Evolutionary conservation across 1,140 invertebrate genomes (phyloP), one percentile per base, ranked within the genome.

Genomic region (Pachypsylla venusta): DNA sequence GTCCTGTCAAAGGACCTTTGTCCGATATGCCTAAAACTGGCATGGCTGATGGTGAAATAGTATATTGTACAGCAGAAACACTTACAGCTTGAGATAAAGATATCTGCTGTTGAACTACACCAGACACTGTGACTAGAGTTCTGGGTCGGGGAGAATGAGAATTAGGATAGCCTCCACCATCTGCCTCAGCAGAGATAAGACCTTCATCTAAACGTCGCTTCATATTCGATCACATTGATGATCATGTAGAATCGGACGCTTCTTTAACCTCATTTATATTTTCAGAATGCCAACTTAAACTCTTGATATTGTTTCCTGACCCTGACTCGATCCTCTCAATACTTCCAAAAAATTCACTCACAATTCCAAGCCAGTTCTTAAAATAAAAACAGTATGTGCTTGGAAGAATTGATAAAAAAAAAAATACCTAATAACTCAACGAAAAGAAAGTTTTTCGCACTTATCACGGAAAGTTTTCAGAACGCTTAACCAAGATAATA

Each of bases 171-270:
- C 58, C 57, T 16, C 56, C 60, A 56, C 60, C 63, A 53, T 58
- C 58, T 60, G 57, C 60, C 25, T 62, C 60, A 27, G 55, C 62
- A 54, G 62, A 39, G 42, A 58, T 61, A 58, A 56, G 56, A 35
- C 48, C 20, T 54, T 64, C 63, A 61, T 64, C 63, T 39, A 59
- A 59, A 56, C 61, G 63, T 54, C 63, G 61, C 61, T 64, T 64
- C 63, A 64, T 64, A 56, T 59, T 58, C 39, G 26, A 28, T 64
- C 55, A 64, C 63, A 64, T 64, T 61, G 25, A 56, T 25, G 16
- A 55, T 55, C 16, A 25, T 55, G 26, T 55, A 55, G n/a, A 55
- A 19, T 48, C 22, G 42, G 42, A 48, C 42, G 42, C 42, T 48
- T 48, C 42, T 48, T 48, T 48, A 48, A 48, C 42, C 42, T 48